Evolutionary conservation across 1,140 invertebrate species (phyloP), one percentile per base, ranked within the genome.

Genomic region (Dendrolimus punctatus): DNA sequence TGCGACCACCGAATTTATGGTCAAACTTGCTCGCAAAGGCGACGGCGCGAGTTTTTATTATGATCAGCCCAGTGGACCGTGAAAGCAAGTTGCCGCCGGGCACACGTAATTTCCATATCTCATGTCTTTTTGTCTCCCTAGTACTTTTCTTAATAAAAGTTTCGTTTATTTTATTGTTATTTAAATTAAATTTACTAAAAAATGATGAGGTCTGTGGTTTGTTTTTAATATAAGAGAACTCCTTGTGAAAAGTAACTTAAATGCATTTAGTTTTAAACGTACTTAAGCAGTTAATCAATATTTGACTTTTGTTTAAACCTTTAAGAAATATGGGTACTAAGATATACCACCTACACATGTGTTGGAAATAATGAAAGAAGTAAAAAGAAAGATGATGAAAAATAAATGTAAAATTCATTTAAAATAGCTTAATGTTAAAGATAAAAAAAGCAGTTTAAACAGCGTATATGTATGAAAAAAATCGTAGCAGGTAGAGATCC

Each of bases 61-160:
- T 88, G 87, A 88, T 88, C 87, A 88, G 78, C 63, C 64, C 87
- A 88, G 87, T 88, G 87, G 87, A 87, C 85, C 80, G 85, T 84
- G 85, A 88, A 87, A 87, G 80, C 80, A 86, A 82, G 80, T 79
- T 73, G 77, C 71, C 64, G 68, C 71, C 71, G 80, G 23, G 76
- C 78, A 78, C 68, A 76, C 60, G 73, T 80, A 74, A 86, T 86
- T 86, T 84, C 80, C 83, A 86, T 86, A 84, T 79, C 79, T 86
- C 80, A 82, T 80, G 80, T 83, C 78, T 77, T 76, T 85, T 78
- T 86, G 80, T 77, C 73, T 72, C 73, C 73, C 69, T 83, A 66
- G 78, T 86, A 64, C 70, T 77, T 55, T 81, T 83, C 73, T 82
- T 82, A 82, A 76, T 79, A 80, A 80, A 83, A 83, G 66, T 80